Evolutionary conservation across 1,140 invertebrate genomes (phyloP), one percentile per base, ranked within the genome.

Genomic region (Lucilia cuprina): DNA sequence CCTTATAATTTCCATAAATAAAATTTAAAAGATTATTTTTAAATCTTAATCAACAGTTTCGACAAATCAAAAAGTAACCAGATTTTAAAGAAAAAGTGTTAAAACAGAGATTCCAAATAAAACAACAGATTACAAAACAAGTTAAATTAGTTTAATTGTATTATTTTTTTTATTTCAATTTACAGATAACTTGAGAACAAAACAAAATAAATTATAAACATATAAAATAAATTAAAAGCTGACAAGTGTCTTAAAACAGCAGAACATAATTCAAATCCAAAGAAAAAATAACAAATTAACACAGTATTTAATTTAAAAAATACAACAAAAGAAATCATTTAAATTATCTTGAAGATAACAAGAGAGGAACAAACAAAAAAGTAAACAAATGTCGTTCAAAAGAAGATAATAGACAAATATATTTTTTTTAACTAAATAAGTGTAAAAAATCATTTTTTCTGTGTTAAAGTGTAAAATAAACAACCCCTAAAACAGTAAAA

Each of bases 301-400:
- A 14, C 49, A 19, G 7, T 19, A 82, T 14, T 50, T 17, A 17
- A 50, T 47, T 47, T 21, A 83, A 65, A 83, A 41, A 83, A 83
- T 30, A 30, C 25, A 30, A n/a, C n/a, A 30, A 30, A 30, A 30
- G 25, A 30, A 30, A 30, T 30, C 25, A 30, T 3, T 30, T 1
- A 41, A 41, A 41, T 41, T 41, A 41, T 41, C 41, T 41, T 41
- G 7, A 74, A n/a, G 0, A 12, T 50, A 25, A 74, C 41, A 65
- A 49, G 49, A 35, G 35, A 25, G 25, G 7, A 21, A 55, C 34
- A 50, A 70, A 35, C n/a, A 77, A 83, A 83, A n/a, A 47, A 41
- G 14, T 74, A 41, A 74, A 85, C 87, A 86, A 90, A 90, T 90
- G 89, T 90, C 87, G 89, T 87, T 84, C 82, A 87, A 85, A 85